phyloP scores from a whole-genome alignment of 2,113 vertebrate species.

The Cryptotis parvus region DNA sequence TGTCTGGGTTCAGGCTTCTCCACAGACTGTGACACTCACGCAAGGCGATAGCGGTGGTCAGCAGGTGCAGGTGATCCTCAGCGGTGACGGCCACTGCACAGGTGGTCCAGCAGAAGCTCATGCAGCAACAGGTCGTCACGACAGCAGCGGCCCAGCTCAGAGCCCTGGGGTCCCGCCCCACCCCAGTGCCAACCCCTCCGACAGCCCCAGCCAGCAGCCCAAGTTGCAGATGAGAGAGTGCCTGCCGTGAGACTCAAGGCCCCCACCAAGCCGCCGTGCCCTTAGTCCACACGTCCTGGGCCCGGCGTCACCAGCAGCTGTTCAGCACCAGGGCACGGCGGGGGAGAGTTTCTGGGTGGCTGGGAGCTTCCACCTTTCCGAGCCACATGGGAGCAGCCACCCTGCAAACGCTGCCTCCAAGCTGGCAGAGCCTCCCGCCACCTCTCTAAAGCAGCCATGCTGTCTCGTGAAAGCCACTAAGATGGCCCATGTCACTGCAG shows the following conservation, averaged over 20 bases:
- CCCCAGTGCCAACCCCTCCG: slow-evolving; percentile 82
- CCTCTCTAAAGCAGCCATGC: no score
- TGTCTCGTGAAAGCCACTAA: no score
- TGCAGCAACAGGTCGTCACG: slow-evolving; percentile 86
- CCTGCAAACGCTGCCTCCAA: no score
- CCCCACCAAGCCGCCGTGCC: slow-evolving; percentile 89
- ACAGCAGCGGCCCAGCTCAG: slow-evolving; percentile 88
- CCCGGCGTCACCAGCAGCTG: no score
- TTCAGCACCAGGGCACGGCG: no score
- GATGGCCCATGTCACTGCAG: no score
- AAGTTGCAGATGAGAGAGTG: slow-evolving; percentile 88
- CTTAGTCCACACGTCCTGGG: no score
- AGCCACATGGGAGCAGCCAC: neutral
- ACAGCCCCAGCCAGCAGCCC: slow-evolving; percentile 85
- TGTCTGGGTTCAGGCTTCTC: slow-evolving; percentile 83
- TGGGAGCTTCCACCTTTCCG: neutral
- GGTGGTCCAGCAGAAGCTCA: slow-evolving; percentile 90
- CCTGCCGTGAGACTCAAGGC: slow-evolving; percentile 89
- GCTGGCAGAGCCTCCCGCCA: no score
- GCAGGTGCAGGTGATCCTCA: slow-evolving; percentile 87
- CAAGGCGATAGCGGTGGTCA: slow-evolving; percentile 84
- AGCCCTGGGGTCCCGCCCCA: slow-evolving; percentile 84
- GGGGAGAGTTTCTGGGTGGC: no score
- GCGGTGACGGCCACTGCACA: slow-evolving; percentile 83
- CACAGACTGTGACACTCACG: slow-evolving; percentile 89